Evolutionary conservation across 2,888 invertebrate species (phyloP).

Genomic region (Acleris emargana): DNA sequence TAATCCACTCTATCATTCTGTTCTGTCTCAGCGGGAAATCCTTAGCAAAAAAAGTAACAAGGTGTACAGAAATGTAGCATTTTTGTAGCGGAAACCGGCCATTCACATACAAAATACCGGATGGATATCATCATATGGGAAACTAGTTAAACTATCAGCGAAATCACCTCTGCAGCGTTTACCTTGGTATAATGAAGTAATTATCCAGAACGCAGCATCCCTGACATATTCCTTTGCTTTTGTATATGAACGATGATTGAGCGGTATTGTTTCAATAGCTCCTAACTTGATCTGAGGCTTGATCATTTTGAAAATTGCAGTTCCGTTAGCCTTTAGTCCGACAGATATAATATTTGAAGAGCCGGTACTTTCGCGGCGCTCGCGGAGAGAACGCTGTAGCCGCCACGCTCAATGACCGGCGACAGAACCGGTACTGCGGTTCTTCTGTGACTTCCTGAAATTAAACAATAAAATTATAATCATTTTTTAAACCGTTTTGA

Average conservation of each 20-base stretch:
- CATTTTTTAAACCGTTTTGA: background rate
- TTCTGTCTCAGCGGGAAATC: background rate
- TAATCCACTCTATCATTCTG: constrained; percentile 22
- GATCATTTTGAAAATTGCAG: constrained; percentile 29
- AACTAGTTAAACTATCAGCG: constrained; percentile 10
- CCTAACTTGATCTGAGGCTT: constrained; percentile 14
- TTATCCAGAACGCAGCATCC: background rate
- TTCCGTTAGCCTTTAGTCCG: constrained; percentile 15
- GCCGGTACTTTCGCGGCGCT: constrained; percentile 19
- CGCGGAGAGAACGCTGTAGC: constrained; percentile 40
- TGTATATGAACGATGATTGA: background rate
- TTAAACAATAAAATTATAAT: constrained; percentile 17
- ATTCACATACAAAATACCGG: constrained; percentile 16
- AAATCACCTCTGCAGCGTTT: constrained; percentile 6
- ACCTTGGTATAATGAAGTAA: constrained; percentile 11
- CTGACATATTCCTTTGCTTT: too few species aligned
- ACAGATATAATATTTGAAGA: constrained; percentile 34
- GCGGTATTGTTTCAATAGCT: constrained; percentile 2
- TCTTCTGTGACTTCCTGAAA: constrained; percentile 42
- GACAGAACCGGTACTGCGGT: constrained; percentile 40
- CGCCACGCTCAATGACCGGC: constrained; percentile 59
- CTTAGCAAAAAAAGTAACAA: constrained; percentile 4
- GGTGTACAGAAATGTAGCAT: constrained; percentile 9
- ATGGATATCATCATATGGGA: constrained; percentile 13
- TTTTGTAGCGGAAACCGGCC: constrained; percentile 14